These are phyloP conservation scores for Thaumetopoea pityocampa DNA, from an alignment of 1,140 invertebrate species.

Conservation along the genomic window DNA sequence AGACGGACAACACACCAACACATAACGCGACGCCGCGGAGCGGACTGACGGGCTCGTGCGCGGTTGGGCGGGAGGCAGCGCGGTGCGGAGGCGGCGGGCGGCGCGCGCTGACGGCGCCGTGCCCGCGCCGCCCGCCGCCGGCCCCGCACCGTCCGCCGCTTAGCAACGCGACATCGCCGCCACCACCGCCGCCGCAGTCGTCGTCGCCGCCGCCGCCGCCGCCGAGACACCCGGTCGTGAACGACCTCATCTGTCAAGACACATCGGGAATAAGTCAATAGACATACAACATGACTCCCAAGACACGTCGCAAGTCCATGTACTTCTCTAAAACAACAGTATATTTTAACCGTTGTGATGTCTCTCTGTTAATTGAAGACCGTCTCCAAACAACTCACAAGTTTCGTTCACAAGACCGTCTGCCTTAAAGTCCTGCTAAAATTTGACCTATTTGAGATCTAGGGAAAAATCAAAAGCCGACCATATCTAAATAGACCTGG, in stretches of 20 bases:
- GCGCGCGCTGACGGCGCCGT: conserved; percentile 21
- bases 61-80: conserved; percentile 27
- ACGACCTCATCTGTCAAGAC: conserved; percentile 13
- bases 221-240: conserved; percentile 10
- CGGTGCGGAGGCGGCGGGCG: conserved; percentile 19
- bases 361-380: too few species aligned
- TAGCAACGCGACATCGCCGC: conserved; percentile 31
- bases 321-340: too few species aligned
- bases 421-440: too few species aligned
- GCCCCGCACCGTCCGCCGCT: conserved; percentile 24
- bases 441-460: too few species aligned
- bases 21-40: conserved; percentile 45
- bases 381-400: too few species aligned
- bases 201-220: conserved; percentile 24
- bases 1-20: conserved; percentile 34
- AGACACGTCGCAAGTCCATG: too few species aligned
- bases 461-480: too few species aligned
- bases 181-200: conserved; percentile 23
- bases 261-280: too few species aligned
- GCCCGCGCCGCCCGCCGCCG: conserved; percentile 25
- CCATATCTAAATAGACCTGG: too few species aligned
- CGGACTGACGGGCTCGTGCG: conserved; percentile 41
- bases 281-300: too few species aligned
- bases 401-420: too few species aligned
- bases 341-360: too few species aligned